Evolutionary conservation across 2,113 vertebrate species (phyloP).

Genomic region (Numida meleagris): DNA sequence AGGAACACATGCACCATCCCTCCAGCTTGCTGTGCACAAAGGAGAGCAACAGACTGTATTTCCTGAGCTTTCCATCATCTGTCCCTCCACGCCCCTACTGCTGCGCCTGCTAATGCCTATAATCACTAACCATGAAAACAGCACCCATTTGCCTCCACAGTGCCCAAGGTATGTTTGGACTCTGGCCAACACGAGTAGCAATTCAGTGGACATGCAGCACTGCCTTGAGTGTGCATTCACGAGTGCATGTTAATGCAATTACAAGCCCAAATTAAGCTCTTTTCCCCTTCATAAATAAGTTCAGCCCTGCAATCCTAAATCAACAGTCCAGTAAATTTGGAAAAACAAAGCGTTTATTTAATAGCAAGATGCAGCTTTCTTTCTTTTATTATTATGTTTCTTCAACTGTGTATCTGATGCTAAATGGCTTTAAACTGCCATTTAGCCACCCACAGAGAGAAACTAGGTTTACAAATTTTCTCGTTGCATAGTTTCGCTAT

Average conservation of each 20-base stretch:
- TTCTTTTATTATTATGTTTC: not conserved
- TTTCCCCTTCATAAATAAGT: not conserved
- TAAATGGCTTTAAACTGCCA: constrained; percentile 65
- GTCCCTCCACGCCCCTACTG: not conserved
- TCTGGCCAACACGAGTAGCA: not conserved
- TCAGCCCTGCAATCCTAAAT: constrained; percentile 14
- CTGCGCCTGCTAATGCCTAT: not conserved
- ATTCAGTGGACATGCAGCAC: not conserved
- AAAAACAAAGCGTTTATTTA: constrained; percentile 22
- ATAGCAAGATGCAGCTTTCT: not conserved
- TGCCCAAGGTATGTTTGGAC: not conserved
- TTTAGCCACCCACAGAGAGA: constrained; percentile 66
- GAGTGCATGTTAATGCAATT: constrained; percentile 32
- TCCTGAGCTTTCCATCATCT: constrained; percentile 5
- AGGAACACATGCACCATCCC: rapidly evolving
- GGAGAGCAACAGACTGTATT: not conserved
- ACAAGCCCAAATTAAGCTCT: constrained; percentile 35
- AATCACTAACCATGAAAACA: constrained; percentile 30
- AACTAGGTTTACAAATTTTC: constrained; percentile 61
- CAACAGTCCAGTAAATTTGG: constrained; percentile 15
- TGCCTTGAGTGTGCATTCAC: constrained; percentile 12
- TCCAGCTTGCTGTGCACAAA: not conserved
- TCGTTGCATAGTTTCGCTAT: not conserved
- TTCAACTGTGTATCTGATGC: not conserved
- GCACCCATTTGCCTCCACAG: constrained; percentile 21